Evolutionary conservation across 1,140 invertebrate genomes (phyloP).

Genomic region (Halesus radiatus): DNA sequence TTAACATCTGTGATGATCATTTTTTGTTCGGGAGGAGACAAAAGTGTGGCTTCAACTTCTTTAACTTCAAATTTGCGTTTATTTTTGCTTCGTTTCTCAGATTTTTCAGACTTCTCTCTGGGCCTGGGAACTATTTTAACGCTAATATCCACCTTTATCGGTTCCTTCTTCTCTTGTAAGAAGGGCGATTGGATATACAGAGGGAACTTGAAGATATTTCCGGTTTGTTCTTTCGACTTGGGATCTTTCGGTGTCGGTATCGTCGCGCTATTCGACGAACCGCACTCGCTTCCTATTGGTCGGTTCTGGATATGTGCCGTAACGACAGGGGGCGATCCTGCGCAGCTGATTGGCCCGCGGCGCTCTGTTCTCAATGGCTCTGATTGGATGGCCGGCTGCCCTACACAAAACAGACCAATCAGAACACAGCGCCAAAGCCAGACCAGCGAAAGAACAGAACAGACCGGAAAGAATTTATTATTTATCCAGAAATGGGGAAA

Average conservation of each 20-base stretch:
- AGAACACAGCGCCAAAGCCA: conserved; percentile 65
- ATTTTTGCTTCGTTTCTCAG: conserved; percentile 36
- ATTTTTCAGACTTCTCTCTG: conserved; percentile 64
- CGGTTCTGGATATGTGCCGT: conserved; percentile 57
- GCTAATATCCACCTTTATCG: conserved; percentile 84
- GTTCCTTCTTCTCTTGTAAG: conserved; percentile 81
- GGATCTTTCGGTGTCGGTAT: conserved; percentile 61
- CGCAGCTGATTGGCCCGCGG: conserved; percentile 65
- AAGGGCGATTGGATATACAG: conserved; percentile 75
- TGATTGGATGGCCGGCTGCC: conserved; percentile 68
- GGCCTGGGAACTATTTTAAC: conserved; percentile 81
- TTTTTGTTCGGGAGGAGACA: not conserved
- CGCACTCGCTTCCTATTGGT: conserved; percentile 69
- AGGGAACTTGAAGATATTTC: conserved; percentile 69
- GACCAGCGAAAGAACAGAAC: not conserved
- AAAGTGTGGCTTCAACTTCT: not conserved
- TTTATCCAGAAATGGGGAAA: no score
- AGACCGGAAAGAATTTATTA: no score
- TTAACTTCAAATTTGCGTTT: conserved; percentile 62
- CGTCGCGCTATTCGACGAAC: conserved; percentile 74
- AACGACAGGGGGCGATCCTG: conserved; percentile 59
- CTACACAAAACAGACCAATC: conserved; percentile 68
- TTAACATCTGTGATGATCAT: not conserved
- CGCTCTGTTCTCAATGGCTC: conserved; percentile 69
- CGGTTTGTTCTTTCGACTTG: conserved; percentile 63